Percentiles rank a stretch among this genome's conserved stretches.
These are phyloP conservation scores for Cavia aperea DNA, from an alignment of 2,113 vertebrate genomes.

Conservation along the genomic window DNA sequence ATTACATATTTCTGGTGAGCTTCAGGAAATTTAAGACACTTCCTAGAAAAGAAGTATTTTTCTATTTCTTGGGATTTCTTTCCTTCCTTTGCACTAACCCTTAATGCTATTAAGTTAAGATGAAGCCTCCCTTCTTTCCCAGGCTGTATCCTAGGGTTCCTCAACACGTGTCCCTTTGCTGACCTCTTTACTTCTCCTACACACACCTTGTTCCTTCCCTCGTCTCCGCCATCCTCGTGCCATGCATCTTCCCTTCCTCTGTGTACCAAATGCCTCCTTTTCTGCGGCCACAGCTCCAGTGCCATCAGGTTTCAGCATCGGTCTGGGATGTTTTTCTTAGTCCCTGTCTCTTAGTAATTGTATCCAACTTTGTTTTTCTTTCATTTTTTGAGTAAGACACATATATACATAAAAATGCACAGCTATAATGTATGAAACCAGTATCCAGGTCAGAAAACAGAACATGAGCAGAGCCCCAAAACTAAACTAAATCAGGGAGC, in stretches of 20 bases:
- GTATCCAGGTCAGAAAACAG: not conserved
- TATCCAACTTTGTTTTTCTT: not conserved
- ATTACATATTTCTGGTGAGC: not conserved
- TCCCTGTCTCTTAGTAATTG: not conserved
- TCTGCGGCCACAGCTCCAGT: not conserved
- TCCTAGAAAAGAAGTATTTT: not conserved
- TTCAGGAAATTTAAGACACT: not conserved
- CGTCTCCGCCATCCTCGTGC: not conserved
- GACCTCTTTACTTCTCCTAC: not conserved
- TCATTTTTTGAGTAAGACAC: not conserved
- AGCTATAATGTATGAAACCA: not conserved
- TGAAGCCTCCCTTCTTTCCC: not conserved
- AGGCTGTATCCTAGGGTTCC: not conserved
- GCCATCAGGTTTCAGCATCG: not conserved
- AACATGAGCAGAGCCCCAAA: not conserved
- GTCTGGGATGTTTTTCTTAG: not conserved
- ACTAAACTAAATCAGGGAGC: not conserved
- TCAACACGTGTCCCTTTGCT: not conserved
- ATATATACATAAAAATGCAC: not conserved
- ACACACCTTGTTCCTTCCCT: rapidly evolving
- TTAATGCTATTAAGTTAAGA: not conserved
- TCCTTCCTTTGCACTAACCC: not conserved
- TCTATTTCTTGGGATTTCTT: not conserved
- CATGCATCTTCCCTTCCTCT: not conserved
- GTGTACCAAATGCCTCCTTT: not conserved